Evolutionary conservation across 2,797 vertebrate species (phyloP).

Genomic region (Leucoraja ocellata): DNA sequence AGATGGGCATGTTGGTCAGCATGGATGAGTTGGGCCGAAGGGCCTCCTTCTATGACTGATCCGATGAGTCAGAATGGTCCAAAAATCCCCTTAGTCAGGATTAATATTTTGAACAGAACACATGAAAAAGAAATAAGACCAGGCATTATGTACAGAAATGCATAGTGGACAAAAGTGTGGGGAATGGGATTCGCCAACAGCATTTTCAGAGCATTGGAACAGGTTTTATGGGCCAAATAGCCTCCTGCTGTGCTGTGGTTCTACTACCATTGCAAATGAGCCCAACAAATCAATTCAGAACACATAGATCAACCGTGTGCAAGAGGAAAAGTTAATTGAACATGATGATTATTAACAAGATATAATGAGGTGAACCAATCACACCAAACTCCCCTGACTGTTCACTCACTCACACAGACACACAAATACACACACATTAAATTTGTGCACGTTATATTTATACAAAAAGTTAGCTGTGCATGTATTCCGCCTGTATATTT

Average conservation of each 20-base stretch:
- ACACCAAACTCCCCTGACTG: neutral
- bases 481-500: no score
- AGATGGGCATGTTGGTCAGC: no score
- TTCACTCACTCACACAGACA: no score
- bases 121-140: no score
- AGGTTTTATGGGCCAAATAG: neutral
- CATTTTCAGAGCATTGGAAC: neutral
- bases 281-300: neutral
- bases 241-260: neutral
- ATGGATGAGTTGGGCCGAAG: no score
- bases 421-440: no score
- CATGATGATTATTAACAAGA: neutral
- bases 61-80: no score
- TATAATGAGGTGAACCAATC: neutral
- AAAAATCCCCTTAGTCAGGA: neutral
- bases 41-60: no score
- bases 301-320: neutral
- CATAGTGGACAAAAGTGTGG: neutral
- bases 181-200: neutral
- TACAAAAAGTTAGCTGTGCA: no score
- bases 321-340: neutral
- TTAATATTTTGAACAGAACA: neutral
- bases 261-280: no score
- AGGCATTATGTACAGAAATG: no score
- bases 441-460: no score